Conservation (phyloP, 2,888 invertebrate genomes). For the Epinotia bilunana region DNA sequence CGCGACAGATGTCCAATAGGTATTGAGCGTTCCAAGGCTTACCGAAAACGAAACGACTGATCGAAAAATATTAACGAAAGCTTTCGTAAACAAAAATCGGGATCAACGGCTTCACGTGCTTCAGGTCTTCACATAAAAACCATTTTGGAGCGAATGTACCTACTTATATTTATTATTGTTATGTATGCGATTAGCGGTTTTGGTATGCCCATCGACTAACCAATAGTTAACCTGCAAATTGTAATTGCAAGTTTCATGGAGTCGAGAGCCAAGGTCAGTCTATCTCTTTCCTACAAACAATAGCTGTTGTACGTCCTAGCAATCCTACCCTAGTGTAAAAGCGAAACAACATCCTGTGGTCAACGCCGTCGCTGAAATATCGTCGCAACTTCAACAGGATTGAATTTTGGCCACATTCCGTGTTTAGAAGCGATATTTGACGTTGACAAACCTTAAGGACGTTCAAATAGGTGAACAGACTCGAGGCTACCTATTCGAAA, state of each 20-base stretch:
- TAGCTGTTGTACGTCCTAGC: neutral
- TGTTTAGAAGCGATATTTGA: conserved; percentile 31
- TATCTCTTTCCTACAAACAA: conserved; percentile 10
- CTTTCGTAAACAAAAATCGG: too few species aligned
- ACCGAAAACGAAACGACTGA: too few species aligned
- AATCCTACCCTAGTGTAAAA: conserved; percentile 13
- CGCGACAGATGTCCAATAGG: too few species aligned
- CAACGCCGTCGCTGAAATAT: conserved; percentile 42
- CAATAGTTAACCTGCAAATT: too few species aligned
- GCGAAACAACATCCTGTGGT: conserved; percentile 27
- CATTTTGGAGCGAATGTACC: too few species aligned
- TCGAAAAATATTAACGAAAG: too few species aligned
- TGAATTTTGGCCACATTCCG: conserved; percentile 39
- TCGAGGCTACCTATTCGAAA: too few species aligned
- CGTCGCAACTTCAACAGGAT: conserved; percentile 32
- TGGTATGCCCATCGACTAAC: too few species aligned
- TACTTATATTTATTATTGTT: too few species aligned
- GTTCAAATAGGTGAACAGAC: neutral
- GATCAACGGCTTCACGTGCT: too few species aligned
- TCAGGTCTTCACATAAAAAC: neutral
- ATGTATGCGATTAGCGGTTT: too few species aligned
- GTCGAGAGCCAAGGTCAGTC: neutral
- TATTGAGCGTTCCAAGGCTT: too few species aligned
- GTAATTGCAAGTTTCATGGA: neutral
- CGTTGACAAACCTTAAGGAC: conserved; percentile 12